Percentiles rank a stretch among this genome's conserved stretches.
Conservation (phyloP, 2,888 invertebrate genomes). For the Amphipyra tragopoginis region DNA sequence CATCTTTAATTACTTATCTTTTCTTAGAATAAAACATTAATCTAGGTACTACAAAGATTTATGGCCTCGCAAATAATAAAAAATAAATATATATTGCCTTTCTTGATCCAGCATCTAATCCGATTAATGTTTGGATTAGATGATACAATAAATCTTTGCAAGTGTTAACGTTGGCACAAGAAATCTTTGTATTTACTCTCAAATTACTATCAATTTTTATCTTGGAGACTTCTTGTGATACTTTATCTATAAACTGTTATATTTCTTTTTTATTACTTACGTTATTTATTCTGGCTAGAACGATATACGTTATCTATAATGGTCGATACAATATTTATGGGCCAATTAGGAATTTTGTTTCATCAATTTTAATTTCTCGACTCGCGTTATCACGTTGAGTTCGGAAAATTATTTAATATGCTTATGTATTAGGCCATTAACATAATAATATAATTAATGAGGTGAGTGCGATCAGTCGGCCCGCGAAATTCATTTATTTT, state of each 20-base stretch:
- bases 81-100: conserved; percentile 34
- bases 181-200: conserved; percentile 31
- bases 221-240: conserved; percentile 5
- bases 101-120: conserved; percentile 41
- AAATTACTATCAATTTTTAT: conserved; percentile 23
- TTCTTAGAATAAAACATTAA: conserved; percentile 14
- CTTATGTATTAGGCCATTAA: not conserved
- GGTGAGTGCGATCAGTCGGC: too few relatives aligned
- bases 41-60: conserved; percentile 20
- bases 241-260: conserved; percentile 15
- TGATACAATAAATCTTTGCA: conserved; percentile 41
- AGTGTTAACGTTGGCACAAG: conserved; percentile 24
- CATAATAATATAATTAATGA: too few relatives aligned
- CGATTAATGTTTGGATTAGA: conserved; percentile 48
- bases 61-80: conserved; percentile 17
- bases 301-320: conserved; percentile 18
- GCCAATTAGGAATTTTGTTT: conserved; percentile 29
- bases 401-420: conserved; percentile 8
- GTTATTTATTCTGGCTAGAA: conserved; percentile 7
- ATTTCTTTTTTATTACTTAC: conserved; percentile 27
- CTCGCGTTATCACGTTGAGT: conserved; percentile 9
- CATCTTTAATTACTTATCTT: conserved; percentile 34
- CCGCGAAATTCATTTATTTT: too few relatives aligned
- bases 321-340: conserved; percentile 42
- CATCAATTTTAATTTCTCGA: conserved; percentile 39